phyloP scores from a whole-genome alignment of 2,797 vertebrate species.

The Lagocephalus sceleratus region DNA sequence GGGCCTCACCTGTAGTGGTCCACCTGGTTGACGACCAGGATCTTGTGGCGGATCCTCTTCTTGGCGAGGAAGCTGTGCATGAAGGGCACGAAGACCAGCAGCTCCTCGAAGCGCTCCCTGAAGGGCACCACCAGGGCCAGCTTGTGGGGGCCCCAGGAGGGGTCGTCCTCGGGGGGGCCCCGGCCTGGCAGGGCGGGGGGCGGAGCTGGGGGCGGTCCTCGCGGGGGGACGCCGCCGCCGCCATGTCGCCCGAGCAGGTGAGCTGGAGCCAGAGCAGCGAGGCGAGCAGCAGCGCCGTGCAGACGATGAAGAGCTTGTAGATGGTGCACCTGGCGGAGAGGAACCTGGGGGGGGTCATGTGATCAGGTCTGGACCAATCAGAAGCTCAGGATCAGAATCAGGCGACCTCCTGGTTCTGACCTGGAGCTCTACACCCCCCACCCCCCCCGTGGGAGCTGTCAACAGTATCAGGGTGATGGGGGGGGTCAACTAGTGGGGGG shows the following conservation, averaged over 20 bases:
- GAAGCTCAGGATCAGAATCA: too few species aligned
- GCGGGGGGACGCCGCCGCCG: slow-evolving; percentile 35
- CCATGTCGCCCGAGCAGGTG: slow-evolving; percentile 85
- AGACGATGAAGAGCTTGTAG: slow-evolving; percentile 87
- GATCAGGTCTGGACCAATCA: neutral
- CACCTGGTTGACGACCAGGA: slow-evolving; percentile 93
- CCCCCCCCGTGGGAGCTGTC: too few species aligned
- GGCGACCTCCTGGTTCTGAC: too few species aligned
- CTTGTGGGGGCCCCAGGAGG: slow-evolving; percentile 88
- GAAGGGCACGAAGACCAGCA: slow-evolving; percentile 90
- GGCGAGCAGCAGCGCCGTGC: slow-evolving; percentile 82
- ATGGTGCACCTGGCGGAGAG: slow-evolving; percentile 79
- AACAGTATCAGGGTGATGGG: too few species aligned
- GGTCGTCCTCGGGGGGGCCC: slow-evolving; percentile 66
- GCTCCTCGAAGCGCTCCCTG: slow-evolving; percentile 94
- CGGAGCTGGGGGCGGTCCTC: slow-evolving; percentile 22
- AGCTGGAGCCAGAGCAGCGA: slow-evolving; percentile 94
- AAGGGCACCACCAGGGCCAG: slow-evolving; percentile 91
- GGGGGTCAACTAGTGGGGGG: too few species aligned
- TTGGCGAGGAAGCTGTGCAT: slow-evolving; percentile 89
- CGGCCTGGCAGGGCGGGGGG: slow-evolving; percentile 66
- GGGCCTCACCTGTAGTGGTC: slow-evolving; percentile 88
- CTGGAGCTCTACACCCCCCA: too few species aligned
- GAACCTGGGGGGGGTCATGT: slow-evolving; percentile 58
- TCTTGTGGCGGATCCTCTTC: slow-evolving; percentile 90